phyloP scores from a whole-genome alignment of 1,140 invertebrate species.

The Octopus sinensis region DNA sequence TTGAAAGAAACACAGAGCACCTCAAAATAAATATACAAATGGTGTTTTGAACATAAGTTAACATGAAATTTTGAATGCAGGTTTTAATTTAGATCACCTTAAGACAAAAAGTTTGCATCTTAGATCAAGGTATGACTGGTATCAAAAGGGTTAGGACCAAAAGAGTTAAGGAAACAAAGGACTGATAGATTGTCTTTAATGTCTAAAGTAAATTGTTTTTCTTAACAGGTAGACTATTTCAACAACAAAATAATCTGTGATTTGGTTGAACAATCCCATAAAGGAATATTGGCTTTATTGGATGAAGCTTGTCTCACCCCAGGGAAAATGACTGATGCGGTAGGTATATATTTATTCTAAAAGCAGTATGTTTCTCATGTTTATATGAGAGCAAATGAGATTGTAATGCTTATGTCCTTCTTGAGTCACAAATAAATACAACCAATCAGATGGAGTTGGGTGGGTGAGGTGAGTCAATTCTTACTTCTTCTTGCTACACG shows the following conservation, averaged over 20 bases:
- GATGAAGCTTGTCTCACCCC: conserved; percentile 93
- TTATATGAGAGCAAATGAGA: too few species aligned
- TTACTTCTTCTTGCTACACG: too few species aligned
- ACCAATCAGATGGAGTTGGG: too few species aligned
- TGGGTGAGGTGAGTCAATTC: too few species aligned
- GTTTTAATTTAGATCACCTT: not conserved
- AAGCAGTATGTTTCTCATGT: too few species aligned
- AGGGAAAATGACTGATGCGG: conserved; percentile 85
- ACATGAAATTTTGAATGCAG: not conserved
- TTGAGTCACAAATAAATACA: too few species aligned
- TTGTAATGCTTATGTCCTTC: too few species aligned
- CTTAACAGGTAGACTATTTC: conserved; percentile 75
- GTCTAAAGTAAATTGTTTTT: conserved; percentile 2
- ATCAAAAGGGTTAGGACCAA: not conserved
- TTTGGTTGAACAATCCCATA: conserved; percentile 86
- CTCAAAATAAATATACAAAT: too few species aligned
- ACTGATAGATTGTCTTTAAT: not conserved
- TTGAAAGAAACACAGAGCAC: too few species aligned
- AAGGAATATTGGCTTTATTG: conserved; percentile 87
- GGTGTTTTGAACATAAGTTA: not conserved
- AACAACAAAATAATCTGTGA: conserved; percentile 81
- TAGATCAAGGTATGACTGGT: not conserved
- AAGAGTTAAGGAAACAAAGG: not conserved
- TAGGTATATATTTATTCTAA: conserved; percentile 35
- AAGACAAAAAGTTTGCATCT: not conserved